Evolutionary conservation across 2,113 vertebrate species (phyloP).

Genomic region (Hypomesus transpacificus): DNA sequence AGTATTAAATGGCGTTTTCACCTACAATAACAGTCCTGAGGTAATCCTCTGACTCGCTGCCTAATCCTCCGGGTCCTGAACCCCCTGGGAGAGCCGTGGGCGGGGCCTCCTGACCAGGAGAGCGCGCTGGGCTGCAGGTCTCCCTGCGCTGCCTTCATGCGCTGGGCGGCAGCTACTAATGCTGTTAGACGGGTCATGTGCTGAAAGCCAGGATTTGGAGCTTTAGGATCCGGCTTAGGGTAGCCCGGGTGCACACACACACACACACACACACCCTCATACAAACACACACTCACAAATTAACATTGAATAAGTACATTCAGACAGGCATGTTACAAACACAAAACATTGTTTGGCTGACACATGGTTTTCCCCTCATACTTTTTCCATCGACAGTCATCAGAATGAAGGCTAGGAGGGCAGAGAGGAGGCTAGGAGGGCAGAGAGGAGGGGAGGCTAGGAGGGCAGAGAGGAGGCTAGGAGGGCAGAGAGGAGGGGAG

Average conservation of each 20-base stretch:
- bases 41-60: conserved; percentile 53
- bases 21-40: conserved; percentile 31
- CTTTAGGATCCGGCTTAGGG: conserved; percentile 57
- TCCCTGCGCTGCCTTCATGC: conserved; percentile 27
- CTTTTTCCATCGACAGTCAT: no score
- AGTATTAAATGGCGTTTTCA: conserved; percentile 44
- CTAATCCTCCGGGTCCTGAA: conserved; percentile 45
- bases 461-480: conserved; percentile 20
- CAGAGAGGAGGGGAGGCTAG: conserved; percentile 31
- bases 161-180: conserved; percentile 56
- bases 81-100: background rate
- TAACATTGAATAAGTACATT: no score
- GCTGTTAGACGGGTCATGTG: conserved; percentile 71
- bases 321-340: no score
- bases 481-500: conserved; percentile 4
- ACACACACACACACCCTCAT: background rate
- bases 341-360: no score
- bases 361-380: no score
- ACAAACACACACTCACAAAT: background rate
- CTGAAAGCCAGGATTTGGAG: conserved; percentile 66
- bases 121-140: background rate
- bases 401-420: no score
- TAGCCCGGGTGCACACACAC: background rate
- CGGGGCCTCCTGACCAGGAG: no score
- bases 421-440: no score